These are phyloP conservation scores for Periphyllus acericola DNA, from an alignment of 2,888 invertebrate species.

Conservation along the genomic window DNA sequence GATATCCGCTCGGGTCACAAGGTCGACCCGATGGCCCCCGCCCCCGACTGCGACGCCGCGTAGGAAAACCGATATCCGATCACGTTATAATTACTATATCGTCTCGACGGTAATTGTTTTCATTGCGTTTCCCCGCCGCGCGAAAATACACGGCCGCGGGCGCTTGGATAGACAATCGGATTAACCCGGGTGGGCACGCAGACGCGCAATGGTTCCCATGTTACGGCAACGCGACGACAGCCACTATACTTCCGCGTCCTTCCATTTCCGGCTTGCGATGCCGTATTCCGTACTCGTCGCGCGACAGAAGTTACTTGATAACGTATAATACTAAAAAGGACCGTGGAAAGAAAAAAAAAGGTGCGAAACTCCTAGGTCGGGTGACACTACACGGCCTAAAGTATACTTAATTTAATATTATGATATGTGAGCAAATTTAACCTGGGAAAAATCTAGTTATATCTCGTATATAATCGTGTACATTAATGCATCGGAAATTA, in stretches of 20 bases:
- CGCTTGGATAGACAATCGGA: not conserved
- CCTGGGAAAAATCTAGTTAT: too few relatives aligned
- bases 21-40: not conserved
- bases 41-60: too few relatives aligned
- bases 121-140: conserved; percentile 7
- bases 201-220: not conserved
- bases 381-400: too few relatives aligned
- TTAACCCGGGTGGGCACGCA: not conserved
- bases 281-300: not conserved
- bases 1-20: not conserved
- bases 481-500: too few relatives aligned
- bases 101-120: not conserved
- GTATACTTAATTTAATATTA: too few relatives aligned
- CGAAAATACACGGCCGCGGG: not conserved
- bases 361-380: too few relatives aligned
- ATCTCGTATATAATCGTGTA: too few relatives aligned
- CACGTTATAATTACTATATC: not conserved
- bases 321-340: too few relatives aligned
- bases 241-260: not conserved
- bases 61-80: too few relatives aligned
- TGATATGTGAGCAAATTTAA: too few relatives aligned
- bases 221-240: not conserved
- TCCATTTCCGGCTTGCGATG: not conserved
- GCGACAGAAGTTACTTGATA: too few relatives aligned
- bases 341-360: too few relatives aligned